These are phyloP conservation scores for Autographa gamma DNA, from an alignment of 2,888 invertebrate genomes.

Conservation along the genomic window DNA sequence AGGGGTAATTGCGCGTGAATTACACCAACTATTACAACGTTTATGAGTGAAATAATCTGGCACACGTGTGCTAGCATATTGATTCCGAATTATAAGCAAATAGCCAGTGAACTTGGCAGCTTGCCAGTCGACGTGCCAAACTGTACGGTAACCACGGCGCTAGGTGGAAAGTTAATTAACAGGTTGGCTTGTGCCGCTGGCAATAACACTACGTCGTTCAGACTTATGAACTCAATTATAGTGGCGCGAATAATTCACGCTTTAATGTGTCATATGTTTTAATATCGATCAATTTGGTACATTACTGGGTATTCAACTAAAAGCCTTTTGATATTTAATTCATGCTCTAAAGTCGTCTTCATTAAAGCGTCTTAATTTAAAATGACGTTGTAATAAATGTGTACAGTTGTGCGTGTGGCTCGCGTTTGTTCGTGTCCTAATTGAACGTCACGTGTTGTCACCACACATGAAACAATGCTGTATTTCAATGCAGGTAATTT, in stretches of 20 bases:
- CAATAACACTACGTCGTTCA: constrained; percentile 56
- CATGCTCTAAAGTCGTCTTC: constrained; percentile 36
- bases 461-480: constrained; percentile 21
- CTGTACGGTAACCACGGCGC: constrained; percentile 67
- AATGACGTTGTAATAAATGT: constrained; percentile 36
- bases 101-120: constrained; percentile 77
- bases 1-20: constrained; percentile 74
- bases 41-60: constrained; percentile 70
- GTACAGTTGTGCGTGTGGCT: constrained; percentile 14
- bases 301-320: constrained; percentile 40
- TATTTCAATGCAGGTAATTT: constrained; percentile 33
- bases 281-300: constrained; percentile 45
- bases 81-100: constrained; percentile 88
- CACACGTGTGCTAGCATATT: constrained; percentile 85
- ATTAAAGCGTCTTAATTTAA: constrained; percentile 43
- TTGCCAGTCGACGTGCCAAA: constrained; percentile 79
- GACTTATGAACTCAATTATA: constrained; percentile 57
- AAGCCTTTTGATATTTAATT: constrained; percentile 56
- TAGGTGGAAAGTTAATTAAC: constrained; percentile 58
- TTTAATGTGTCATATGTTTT: constrained; percentile 51
- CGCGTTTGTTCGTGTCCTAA: constrained; percentile 18
- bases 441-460: constrained; percentile 31
- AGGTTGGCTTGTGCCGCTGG: constrained; percentile 45
- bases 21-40: constrained; percentile 74
- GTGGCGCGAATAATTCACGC: constrained; percentile 39